Evolutionary conservation across 2,113 vertebrate genomes (phyloP).

Genomic region (Ammodytes dubius): DNA sequence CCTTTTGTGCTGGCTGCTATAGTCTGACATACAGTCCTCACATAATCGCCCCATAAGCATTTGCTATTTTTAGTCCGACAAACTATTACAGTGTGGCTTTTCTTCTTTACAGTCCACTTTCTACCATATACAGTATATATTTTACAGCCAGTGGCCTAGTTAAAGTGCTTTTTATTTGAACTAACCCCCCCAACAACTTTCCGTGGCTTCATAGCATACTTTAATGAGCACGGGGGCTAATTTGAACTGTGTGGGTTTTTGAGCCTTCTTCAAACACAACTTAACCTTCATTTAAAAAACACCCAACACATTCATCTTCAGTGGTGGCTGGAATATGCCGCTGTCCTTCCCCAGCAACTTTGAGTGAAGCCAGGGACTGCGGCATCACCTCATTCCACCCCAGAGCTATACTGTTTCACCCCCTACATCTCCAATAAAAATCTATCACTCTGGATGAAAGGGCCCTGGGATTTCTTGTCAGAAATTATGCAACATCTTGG

Average conservation of each 20-base stretch:
- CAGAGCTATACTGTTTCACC: neutral
- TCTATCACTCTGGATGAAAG: slow-evolving; percentile 45
- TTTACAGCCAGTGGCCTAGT: slow-evolving; percentile 21
- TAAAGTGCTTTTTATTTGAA: slow-evolving; percentile 50
- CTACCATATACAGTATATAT: slow-evolving; percentile 38
- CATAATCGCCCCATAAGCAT: slow-evolving; percentile 68
- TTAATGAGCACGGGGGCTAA: slow-evolving; percentile 42
- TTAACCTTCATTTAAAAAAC: slow-evolving; percentile 19
- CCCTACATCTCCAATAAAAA: slow-evolving; percentile 34
- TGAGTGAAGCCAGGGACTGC: slow-evolving; percentile 26
- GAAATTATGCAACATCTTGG: slow-evolving; percentile 54
- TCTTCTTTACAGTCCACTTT: slow-evolving; percentile 59
- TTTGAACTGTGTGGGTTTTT: slow-evolving; percentile 27
- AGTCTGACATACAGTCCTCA: slow-evolving; percentile 57
- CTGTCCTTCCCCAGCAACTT: slow-evolving; percentile 2
- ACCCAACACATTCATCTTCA: neutral
- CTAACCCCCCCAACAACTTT: slow-evolving; percentile 29
- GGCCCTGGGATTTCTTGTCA: slow-evolving; percentile 40
- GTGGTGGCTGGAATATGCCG: slow-evolving; percentile 17
- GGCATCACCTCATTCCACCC: slow-evolving; percentile 42
- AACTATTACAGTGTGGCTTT: slow-evolving; percentile 51
- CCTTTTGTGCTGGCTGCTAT: slow-evolving; percentile 47
- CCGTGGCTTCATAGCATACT: slow-evolving; percentile 11
- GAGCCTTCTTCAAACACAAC: slow-evolving; percentile 4
- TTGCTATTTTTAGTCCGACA: slow-evolving; percentile 69